Conservation (phyloP, 2,797 vertebrate genomes). For the Pampus argenteus region DNA sequence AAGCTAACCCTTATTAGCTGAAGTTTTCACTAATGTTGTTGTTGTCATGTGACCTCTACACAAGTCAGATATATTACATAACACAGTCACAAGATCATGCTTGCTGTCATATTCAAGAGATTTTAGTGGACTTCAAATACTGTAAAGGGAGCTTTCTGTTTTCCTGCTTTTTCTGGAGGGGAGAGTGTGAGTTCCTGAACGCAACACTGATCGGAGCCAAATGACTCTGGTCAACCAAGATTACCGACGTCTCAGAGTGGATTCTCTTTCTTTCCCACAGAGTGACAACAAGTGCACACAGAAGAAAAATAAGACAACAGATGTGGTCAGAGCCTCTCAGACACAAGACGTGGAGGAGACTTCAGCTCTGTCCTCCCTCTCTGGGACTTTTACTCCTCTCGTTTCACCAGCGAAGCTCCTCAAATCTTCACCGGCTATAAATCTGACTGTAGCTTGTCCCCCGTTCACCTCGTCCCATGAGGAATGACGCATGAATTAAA, state of each 20-base stretch:
- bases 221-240: slow-evolving; percentile 45
- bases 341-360: slow-evolving; percentile 2
- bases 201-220: slow-evolving; percentile 5
- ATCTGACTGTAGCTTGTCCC: slow-evolving; percentile 22
- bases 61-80: slow-evolving; percentile 20
- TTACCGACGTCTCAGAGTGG: slow-evolving; percentile 1
- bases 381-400: slow-evolving; percentile 5
- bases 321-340: slow-evolving; percentile 17
- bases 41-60: not conserved
- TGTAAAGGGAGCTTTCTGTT: not conserved
- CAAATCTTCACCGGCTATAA: slow-evolving; percentile 6
- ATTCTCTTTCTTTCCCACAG: slow-evolving; percentile 31
- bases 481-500: slow-evolving; percentile 16
- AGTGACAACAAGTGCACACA: slow-evolving; percentile 37
- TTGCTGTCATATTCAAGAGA: not conserved
- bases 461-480: slow-evolving; percentile 20
- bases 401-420: slow-evolving; percentile 23
- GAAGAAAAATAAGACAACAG: slow-evolving; percentile 5
- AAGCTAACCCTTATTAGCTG: not conserved
- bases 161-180: not conserved
- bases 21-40: not conserved
- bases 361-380: slow-evolving; percentile 6
- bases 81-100: slow-evolving; percentile 31
- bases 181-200: slow-evolving; percentile 48
- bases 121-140: not conserved